These are phyloP conservation scores for Mizuhopecten yessoensis DNA, from an alignment of 1,140 invertebrate genomes.

Conservation along the genomic window DNA sequence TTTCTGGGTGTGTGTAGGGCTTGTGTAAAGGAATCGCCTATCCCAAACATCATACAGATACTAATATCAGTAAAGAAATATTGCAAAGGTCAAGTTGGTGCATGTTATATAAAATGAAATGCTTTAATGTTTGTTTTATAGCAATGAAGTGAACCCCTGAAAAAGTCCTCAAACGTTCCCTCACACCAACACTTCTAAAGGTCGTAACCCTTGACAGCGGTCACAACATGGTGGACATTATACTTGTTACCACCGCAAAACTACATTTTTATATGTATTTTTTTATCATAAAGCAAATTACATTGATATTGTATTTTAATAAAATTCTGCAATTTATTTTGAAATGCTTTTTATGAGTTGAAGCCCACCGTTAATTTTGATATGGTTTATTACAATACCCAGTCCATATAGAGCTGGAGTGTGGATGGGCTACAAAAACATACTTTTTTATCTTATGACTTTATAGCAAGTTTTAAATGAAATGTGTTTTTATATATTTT, in stretches of 20 bases:
- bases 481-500: slow-evolving; percentile 36
- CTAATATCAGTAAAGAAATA: not conserved
- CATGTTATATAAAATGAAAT: not conserved
- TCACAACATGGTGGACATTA: not conserved
- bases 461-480: slow-evolving; percentile 21
- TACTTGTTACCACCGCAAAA: not conserved
- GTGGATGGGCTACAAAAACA: not conserved
- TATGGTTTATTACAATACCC: slow-evolving; percentile 17
- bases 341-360: slow-evolving; percentile 28
- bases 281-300: not conserved
- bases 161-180: not conserved
- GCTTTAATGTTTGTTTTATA: not conserved
- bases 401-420: not conserved
- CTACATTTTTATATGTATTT: slow-evolving; percentile 9
- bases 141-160: too few relatives aligned
- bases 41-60: not conserved
- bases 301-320: slow-evolving; percentile 40
- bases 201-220: not conserved
- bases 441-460: not conserved
- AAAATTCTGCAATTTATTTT: slow-evolving; percentile 29
- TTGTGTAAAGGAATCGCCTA: not conserved
- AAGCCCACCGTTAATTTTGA: slow-evolving; percentile 31
- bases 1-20: not conserved
- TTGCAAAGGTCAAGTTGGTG: slow-evolving; percentile 1
- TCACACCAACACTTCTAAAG: not conserved